These are phyloP conservation scores for Diadophis punctatus DNA, from an alignment of 2,113 vertebrate species.

Conservation along the genomic window DNA sequence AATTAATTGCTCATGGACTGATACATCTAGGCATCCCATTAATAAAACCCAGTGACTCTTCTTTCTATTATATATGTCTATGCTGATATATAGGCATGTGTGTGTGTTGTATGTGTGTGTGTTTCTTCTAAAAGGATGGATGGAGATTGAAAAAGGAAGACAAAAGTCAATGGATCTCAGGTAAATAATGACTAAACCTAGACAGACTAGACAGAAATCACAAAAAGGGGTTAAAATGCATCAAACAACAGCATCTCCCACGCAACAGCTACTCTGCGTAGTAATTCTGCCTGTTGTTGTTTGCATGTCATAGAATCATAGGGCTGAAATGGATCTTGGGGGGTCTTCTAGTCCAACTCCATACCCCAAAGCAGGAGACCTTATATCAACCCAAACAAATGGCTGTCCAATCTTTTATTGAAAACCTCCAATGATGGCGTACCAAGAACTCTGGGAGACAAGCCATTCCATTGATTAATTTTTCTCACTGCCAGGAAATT, in stretches of 20 bases:
- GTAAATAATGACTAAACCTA: background rate
- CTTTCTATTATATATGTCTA: background rate
- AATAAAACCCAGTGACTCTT: background rate
- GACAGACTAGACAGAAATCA: background rate
- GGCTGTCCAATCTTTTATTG: background rate
- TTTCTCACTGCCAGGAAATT: background rate
- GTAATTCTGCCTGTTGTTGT: background rate
- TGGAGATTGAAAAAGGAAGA: background rate
- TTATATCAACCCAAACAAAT: background rate
- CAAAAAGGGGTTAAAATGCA: background rate
- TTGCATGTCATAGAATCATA: background rate
- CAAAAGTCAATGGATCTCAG: background rate
- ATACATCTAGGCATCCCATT: background rate
- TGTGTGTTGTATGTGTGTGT: too few species aligned
- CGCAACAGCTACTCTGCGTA: background rate
- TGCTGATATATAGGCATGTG: background rate
- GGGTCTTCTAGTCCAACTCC: too few species aligned
- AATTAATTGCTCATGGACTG: background rate
- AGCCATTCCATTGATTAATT: background rate
- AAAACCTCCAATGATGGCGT: background rate
- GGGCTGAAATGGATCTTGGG: background rate
- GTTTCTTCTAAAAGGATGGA: background rate
- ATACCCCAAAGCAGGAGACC: background rate
- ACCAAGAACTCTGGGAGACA: background rate
- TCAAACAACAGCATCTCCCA: background rate